A percentile compares a stretch with the other conserved stretches of the same genome.
phyloP scores from a whole-genome alignment of 2,113 vertebrate genomes.

The Verasper variegatus region DNA sequence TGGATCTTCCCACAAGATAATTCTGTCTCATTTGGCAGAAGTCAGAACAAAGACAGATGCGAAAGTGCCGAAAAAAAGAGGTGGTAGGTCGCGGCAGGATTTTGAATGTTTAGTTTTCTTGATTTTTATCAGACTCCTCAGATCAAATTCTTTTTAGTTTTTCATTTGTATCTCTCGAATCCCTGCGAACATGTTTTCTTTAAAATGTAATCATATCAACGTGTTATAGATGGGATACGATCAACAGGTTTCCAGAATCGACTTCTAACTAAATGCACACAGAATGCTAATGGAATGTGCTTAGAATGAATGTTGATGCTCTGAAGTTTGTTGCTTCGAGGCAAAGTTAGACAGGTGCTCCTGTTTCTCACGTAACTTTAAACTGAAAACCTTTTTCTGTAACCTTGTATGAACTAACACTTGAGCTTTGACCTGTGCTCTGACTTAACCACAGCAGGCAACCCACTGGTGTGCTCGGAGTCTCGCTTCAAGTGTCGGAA shows the following conservation, averaged over 20 bases:
- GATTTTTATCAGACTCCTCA: not conserved
- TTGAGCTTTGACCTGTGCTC: constrained; percentile 33
- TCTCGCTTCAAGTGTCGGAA: constrained; percentile 96
- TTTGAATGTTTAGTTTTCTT: not conserved
- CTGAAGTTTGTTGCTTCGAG: not conserved
- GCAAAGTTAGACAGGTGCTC: not conserved
- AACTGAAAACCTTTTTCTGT: not conserved
- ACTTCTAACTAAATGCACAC: not conserved
- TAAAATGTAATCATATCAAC: constrained; percentile 2
- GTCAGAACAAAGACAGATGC: constrained; percentile 39
- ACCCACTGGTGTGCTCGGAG: constrained; percentile 93
- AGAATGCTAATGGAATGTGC: not conserved
- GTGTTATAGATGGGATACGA: not conserved
- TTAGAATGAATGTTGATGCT: not conserved
- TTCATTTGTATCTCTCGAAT: constrained; percentile 8
- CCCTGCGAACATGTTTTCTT: not conserved
- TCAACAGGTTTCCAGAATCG: not conserved
- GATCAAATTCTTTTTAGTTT: constrained; percentile 24
- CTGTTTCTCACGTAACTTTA: not conserved
- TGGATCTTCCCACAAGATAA: constrained; percentile 74
- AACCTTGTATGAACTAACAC: not conserved
- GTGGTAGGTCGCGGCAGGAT: not conserved
- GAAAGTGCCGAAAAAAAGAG: constrained; percentile 5
- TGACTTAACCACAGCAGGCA: constrained; percentile 83
- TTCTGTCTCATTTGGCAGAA: constrained; percentile 53